A percentile compares a stretch with the other conserved stretches of the same genome.
phyloP scores from a whole-genome alignment of 2,888 invertebrate species.

The Sycophila texana region DNA sequence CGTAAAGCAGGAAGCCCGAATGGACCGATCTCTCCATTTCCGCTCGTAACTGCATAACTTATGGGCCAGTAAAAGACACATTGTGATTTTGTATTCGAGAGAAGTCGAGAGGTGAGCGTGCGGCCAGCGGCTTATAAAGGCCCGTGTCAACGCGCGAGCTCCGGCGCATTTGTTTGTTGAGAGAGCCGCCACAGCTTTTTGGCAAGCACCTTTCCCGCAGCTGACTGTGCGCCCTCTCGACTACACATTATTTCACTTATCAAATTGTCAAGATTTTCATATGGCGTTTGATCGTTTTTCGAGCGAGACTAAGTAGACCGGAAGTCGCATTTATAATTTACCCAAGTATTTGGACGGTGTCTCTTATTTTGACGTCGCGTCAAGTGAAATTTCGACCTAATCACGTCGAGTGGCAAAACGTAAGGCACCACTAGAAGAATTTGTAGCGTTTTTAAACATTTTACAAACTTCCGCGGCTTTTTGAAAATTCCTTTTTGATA shows the following conservation, averaged over 20 bases:
- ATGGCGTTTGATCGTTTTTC: conserved; percentile 29
- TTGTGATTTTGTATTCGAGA: conserved; percentile 22
- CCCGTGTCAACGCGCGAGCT: background rate
- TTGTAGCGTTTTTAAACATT: no score
- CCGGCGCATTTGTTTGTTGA: conserved; percentile 37
- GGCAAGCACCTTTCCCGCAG: conserved; percentile 5
- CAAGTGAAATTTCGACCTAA: no score
- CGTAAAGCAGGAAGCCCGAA: background rate
- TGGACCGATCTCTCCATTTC: background rate
- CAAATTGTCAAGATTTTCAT: conserved; percentile 6
- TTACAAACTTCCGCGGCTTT: no score
- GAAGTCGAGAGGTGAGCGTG: no score
- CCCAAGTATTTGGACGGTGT: no score
- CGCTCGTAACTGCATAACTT: conserved; percentile 25
- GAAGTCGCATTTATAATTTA: background rate
- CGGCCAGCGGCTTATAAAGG: background rate
- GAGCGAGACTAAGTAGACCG: conserved; percentile 15
- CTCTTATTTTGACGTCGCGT: no score
- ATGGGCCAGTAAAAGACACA: conserved; percentile 32
- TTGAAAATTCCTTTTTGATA: no score
- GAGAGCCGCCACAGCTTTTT: conserved; percentile 24
- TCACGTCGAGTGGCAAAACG: no score
- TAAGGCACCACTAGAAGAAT: no score
- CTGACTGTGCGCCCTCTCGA: background rate
- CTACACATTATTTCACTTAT: conserved; percentile 27